A percentile compares a stretch with the other conserved stretches of the same genome.
Conservation (phyloP, 1,140 invertebrate genomes). For the Drosophila sucinea region DNA sequence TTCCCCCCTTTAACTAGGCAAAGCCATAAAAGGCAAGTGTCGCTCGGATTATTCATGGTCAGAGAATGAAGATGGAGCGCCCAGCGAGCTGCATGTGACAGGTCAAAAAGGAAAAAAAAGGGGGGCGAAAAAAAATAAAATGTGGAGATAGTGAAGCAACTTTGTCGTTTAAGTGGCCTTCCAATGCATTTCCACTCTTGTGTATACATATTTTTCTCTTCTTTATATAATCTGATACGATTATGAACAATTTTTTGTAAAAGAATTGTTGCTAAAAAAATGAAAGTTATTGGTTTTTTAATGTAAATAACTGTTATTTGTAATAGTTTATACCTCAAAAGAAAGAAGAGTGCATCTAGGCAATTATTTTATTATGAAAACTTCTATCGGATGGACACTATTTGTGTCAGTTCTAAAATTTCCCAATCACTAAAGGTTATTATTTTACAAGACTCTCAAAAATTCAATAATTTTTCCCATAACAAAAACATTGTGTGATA, state of each 20-base stretch:
- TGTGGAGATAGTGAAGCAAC: constrained; percentile 3
- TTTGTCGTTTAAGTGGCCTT: constrained; percentile 9
- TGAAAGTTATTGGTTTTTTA: no score
- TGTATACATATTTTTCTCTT: neutral
- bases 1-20: constrained; percentile 54
- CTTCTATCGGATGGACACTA: neutral
- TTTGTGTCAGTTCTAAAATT: neutral
- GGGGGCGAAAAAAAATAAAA: neutral
- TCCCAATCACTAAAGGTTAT: neutral
- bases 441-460: neutral
- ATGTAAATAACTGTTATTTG: no score
- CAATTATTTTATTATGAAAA: no score
- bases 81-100: constrained; percentile 43
- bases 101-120: constrained; percentile 20
- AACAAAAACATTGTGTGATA: neutral
- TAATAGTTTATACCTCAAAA: no score
- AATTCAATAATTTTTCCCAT: neutral
- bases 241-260: no score
- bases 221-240: no score
- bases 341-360: no score
- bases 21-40: constrained; percentile 79
- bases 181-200: neutral
- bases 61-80: constrained; percentile 68
- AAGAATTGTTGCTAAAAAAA: no score
- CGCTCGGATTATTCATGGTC: constrained; percentile 76